A percentile compares a stretch with the other conserved stretches of the same genome.
phyloP scores from a whole-genome alignment of 2,113 vertebrate genomes.

The Rhinichthys klamathensis region DNA sequence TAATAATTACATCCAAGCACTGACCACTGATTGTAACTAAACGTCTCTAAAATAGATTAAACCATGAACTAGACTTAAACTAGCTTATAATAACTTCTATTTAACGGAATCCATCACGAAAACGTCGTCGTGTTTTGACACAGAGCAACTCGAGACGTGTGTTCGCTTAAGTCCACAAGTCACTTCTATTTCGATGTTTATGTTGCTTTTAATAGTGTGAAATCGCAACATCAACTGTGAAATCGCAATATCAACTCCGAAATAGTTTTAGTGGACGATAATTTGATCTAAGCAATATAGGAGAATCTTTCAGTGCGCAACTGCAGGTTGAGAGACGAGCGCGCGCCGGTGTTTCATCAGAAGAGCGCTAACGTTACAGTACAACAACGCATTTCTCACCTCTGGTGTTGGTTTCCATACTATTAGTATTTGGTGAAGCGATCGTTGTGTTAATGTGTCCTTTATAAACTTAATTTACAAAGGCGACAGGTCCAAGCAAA shows the following conservation, averaged over 20 bases:
- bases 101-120: neutral
- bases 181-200: neutral
- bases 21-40: no score
- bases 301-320: rapidly evolving
- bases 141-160: neutral
- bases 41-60: neutral
- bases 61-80: neutral
- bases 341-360: neutral
- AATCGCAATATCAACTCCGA: neutral
- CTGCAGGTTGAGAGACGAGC: neutral
- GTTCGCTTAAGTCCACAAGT: neutral
- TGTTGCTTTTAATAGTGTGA: neutral
- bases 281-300: no score
- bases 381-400: neutral
- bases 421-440: neutral
- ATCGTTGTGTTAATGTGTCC: neutral
- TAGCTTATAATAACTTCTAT: neutral
- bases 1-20: neutral
- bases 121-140: neutral
- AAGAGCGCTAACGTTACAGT: neutral
- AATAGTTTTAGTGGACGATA: neutral
- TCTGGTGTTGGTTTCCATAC: neutral
- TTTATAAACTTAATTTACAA: neutral
- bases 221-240: neutral
- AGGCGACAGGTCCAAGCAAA: neutral